Base-by-base conservation (phyloP, 2,797 vertebrate species). In the Limnodromus scolopaceus region DNA sequence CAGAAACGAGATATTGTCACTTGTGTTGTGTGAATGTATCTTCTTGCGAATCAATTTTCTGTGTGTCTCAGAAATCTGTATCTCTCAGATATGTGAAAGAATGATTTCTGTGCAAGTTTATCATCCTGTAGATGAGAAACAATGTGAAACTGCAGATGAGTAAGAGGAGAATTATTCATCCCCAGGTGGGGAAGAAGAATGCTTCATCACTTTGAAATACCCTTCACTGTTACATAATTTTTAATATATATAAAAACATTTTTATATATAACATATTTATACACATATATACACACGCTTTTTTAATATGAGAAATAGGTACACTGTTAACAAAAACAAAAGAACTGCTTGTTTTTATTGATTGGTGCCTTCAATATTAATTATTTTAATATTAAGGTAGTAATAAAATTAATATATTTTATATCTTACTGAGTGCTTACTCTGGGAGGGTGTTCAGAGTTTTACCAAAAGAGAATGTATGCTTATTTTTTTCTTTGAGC, bases 41-140 rank as follows among this genome's bases (percentile, higher is more conserved):
- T 70, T 27, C 64, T 34, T 54, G 58, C 15, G 78, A 84, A 65
- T 86, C 69, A 46, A 3, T 95, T 90, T 39, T 20, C 49, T 48
- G 16, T 45, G 36, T 46, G 38, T 90, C 49, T 86, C 36, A 8
- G 54, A 58, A 88, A 86, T 51, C 38, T 61, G 36, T 39, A 20
- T 51, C 51, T 53, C 43, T 61, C 83, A 36, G 76, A 28, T 41
- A 88, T 30, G 72, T 54, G 8, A 43, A 64, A 80, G 25, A 91
- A 72, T 84, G 18, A 54, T 92, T 88, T 83, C 87, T 87, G 23
- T 74, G 60, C 23, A 24, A 77, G 55, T 24, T 57, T 89, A 32
- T 78, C 6, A 0, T 76, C 53, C 76, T 72, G 3, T 48, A 75
- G 72, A 95, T 58, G 46, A 51, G 72, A 81, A 88, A 78, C 28